A percentile compares a stretch with the other conserved stretches of the same genome.
phyloP scores from a whole-genome alignment of 2,797 vertebrate species.

The Myotis daubentonii region DNA sequence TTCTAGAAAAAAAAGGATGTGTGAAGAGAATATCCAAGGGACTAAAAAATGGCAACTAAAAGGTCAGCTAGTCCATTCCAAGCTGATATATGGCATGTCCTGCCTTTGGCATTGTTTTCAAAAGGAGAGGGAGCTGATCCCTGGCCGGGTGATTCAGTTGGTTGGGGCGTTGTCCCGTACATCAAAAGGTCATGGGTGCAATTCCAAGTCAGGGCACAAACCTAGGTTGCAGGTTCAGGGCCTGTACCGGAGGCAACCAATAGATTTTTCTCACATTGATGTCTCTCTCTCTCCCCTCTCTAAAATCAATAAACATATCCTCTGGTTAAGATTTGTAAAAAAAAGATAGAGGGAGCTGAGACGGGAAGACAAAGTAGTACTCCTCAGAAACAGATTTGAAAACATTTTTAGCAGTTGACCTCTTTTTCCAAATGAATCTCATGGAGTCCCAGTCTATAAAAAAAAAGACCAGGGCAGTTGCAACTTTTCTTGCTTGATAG shows the following conservation, averaged over 20 bases:
- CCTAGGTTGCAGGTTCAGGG: neutral
- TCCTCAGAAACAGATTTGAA: conserved; percentile 9
- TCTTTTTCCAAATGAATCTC: conserved; percentile 16
- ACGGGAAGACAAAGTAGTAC: neutral
- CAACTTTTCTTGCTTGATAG: neutral
- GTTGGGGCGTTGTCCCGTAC: neutral
- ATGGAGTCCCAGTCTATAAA: neutral
- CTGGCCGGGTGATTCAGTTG: neutral
- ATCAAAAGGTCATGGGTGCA: neutral
- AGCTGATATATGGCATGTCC: neutral
- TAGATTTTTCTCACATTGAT: neutral
- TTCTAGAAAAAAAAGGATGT: conserved; percentile 7
- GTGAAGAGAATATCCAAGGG: neutral
- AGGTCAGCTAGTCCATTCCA: conserved; percentile 15
- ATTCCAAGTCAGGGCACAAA: neutral
- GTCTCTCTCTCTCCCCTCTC: neutral
- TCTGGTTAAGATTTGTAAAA: neutral
- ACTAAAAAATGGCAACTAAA: conserved; percentile 19
- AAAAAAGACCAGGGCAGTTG: neutral
- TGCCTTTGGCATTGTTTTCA: conserved; percentile 24
- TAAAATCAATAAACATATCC: neutral
- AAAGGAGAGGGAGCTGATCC: conserved; percentile 5
- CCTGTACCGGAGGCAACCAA: neutral
- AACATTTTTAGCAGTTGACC: neutral
- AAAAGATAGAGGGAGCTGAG: neutral